phyloP scores from a whole-genome alignment of 2,888 invertebrate species.

The Caenorhabditis becei region DNA sequence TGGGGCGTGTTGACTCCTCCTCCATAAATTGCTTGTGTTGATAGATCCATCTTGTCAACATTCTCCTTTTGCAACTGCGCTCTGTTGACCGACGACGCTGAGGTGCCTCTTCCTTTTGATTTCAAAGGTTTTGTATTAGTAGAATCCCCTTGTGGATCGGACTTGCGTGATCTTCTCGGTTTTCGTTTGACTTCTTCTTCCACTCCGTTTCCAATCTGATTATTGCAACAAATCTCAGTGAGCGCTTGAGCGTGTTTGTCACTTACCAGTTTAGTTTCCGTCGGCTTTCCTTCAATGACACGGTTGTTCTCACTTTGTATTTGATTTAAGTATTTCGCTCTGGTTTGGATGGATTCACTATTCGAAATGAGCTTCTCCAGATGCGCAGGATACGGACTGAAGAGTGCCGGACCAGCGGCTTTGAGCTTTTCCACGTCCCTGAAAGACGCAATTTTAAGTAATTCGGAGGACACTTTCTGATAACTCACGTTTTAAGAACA shows the following conservation, averaged over 20 bases:
- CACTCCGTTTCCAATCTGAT: not conserved
- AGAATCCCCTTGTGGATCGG: not conserved
- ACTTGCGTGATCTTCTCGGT: not conserved
- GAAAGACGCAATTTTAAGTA: too few relatives aligned
- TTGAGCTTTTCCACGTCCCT: not conserved
- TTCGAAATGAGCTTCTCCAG: not conserved
- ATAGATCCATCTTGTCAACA: conserved; percentile 1
- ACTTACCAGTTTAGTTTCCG: not conserved
- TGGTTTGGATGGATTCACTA: not conserved
- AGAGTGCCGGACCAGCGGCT: not conserved
- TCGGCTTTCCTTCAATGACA: not conserved
- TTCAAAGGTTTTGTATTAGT: not conserved
- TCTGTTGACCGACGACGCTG: not conserved
- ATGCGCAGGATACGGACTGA: not conserved
- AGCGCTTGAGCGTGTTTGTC: too few relatives aligned
- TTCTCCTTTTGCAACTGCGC: conserved; percentile 17
- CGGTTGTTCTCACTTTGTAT: conserved; percentile 2
- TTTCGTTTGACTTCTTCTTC: not conserved
- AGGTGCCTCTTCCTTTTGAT: not conserved
- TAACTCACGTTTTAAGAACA: conserved; percentile 1
- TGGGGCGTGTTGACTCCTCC: not conserved
- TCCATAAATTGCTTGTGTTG: not conserved
- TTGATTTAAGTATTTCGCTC: not conserved
- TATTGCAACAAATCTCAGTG: too few relatives aligned
- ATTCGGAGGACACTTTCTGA: conserved; percentile 9